Percentiles rank a stretch among this genome's conserved stretches.
These are phyloP conservation scores for Campylorhamphus procurvoides DNA, from an alignment of 2,113 vertebrate species.

Conservation along the genomic window DNA sequence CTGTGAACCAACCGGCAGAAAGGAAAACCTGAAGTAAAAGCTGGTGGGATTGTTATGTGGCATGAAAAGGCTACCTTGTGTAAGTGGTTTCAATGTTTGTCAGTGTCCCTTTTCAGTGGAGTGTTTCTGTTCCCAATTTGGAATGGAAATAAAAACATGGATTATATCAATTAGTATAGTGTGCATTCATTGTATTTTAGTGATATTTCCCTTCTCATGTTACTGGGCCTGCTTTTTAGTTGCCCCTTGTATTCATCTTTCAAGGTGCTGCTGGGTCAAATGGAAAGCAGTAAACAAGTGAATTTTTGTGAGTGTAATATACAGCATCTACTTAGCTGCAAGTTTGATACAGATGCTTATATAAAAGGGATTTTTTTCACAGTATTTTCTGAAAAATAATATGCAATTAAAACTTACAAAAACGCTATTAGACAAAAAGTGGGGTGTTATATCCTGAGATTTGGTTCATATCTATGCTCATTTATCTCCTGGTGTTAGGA, in stretches of 20 bases:
- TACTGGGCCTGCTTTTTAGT: neutral
- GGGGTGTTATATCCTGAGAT: rapidly evolving
- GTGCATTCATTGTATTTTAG: neutral
- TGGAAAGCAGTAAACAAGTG: neutral
- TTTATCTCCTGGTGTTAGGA: neutral
- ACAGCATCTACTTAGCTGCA: neutral
- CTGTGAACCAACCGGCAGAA: neutral
- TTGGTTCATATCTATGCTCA: neutral
- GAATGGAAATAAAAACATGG: neutral
- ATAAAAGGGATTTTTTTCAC: neutral
- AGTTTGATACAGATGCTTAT: neutral
- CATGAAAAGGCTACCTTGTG: neutral
- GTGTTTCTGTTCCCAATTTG: neutral
- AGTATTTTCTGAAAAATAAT: neutral
- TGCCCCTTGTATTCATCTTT: neutral
- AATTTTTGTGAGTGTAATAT: neutral
- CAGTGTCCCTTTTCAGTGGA: neutral
- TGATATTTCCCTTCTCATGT: neutral
- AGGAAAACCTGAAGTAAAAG: neutral
- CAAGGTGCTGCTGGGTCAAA: neutral
- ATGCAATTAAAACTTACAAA: neutral
- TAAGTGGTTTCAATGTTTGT: neutral
- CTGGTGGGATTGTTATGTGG: rapidly evolving
- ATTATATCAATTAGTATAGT: neutral
- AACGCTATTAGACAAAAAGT: neutral